Conservation (phyloP, 1,140 invertebrate genomes). For the Macrobrachium rosenbergii region DNA sequence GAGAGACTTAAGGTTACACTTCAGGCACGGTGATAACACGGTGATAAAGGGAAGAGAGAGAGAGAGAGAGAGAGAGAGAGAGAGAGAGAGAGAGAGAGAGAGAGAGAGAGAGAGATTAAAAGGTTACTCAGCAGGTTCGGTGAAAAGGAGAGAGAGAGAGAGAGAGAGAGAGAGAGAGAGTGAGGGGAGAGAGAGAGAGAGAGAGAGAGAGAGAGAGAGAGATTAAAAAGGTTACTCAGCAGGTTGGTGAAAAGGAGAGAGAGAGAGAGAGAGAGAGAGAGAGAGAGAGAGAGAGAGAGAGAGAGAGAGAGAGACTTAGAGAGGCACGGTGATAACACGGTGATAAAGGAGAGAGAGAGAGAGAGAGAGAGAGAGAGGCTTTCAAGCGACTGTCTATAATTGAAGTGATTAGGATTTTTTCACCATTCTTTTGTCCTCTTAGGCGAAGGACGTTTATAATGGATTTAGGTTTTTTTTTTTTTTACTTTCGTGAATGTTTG, state of each 20-base stretch:
- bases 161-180: slow-evolving; percentile 33
- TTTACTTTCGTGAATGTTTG: too few relatives aligned
- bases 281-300: too few relatives aligned
- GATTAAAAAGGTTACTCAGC: too few relatives aligned
- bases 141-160: not conserved
- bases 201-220: not conserved
- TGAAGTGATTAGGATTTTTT: not conserved
- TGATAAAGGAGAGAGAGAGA: not conserved
- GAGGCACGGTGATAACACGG: not conserved
- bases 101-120: not conserved
- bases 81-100: not conserved
- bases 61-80: not conserved
- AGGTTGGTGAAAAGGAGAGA: too few relatives aligned
- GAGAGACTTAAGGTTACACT: not conserved
- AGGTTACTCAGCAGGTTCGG: too few relatives aligned
- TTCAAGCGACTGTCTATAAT: not conserved
- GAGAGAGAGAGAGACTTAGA: too few relatives aligned
- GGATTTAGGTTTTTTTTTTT: too few relatives aligned
- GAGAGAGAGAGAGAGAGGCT: not conserved
- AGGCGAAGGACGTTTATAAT: too few relatives aligned
- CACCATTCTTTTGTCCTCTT: too few relatives aligned
- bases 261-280: slow-evolving; percentile 28
- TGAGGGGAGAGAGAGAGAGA: not conserved
- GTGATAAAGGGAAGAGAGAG: too few relatives aligned
- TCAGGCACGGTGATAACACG: not conserved